A percentile compares a stretch with the other conserved stretches of the same genome.
Conservation (phyloP, 1,140 invertebrate species). For the Tetranychus cinnabarinus region DNA sequence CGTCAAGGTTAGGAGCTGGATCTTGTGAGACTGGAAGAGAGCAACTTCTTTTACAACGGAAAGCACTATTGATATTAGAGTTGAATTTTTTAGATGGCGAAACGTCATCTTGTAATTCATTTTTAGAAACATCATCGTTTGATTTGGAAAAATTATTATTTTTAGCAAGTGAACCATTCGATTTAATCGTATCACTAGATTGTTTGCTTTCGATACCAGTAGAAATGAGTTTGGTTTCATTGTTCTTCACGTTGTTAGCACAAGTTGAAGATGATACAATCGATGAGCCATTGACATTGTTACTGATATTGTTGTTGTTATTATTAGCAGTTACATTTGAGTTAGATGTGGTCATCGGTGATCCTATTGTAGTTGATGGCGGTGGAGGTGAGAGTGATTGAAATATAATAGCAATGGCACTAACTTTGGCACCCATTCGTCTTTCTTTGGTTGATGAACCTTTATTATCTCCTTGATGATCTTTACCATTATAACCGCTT, state of each 20-base stretch:
- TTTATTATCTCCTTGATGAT: not conserved
- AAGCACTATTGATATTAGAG: conserved; percentile 26
- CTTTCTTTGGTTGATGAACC: not conserved
- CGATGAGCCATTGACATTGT: not conserved
- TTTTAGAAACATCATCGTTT: too few species aligned
- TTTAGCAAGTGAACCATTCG: too few species aligned
- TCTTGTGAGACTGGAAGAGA: too few species aligned
- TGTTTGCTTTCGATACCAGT: not conserved
- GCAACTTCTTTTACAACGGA: conserved; percentile 27
- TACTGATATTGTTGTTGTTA: not conserved
- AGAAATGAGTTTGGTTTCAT: not conserved
- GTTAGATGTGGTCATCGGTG: not conserved
- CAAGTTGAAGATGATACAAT: too few species aligned
- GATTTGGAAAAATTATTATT: too few species aligned
- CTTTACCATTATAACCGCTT: not conserved
- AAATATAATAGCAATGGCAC: conserved; percentile 14
- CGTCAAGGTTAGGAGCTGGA: too few species aligned
- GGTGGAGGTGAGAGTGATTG: conserved; percentile 6
- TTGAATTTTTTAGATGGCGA: not conserved
- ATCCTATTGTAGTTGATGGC: not conserved
- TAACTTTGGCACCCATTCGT: conserved; percentile 14
- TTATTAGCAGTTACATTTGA: too few species aligned
- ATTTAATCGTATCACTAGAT: too few species aligned
- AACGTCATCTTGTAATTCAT: too few species aligned
- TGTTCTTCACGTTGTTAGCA: not conserved